phyloP scores from a whole-genome alignment of 2,113 vertebrate species.

The Nibea albiflora region DNA sequence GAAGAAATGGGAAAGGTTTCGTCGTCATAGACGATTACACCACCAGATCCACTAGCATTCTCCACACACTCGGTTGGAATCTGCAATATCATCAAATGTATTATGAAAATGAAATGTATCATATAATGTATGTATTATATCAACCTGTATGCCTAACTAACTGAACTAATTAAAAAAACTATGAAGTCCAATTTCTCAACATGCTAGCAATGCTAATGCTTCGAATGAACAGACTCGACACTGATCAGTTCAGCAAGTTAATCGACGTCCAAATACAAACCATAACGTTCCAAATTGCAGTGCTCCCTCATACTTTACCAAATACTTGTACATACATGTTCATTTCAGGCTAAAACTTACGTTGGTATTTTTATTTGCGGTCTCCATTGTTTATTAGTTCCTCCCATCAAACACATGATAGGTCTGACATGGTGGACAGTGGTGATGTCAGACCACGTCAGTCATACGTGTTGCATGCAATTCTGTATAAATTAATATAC shows the following conservation, averaged over 20 bases:
- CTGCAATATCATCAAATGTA: constrained; percentile 16
- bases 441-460: neutral
- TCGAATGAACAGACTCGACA: neutral
- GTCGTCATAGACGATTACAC: neutral
- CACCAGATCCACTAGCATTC: neutral
- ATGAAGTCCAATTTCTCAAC: neutral
- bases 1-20: neutral
- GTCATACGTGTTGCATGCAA: neutral
- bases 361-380: fast-evolving
- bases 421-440: neutral
- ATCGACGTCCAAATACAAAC: neutral
- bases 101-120: neutral
- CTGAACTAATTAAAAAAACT: neutral
- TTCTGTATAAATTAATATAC: neutral
- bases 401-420: fast-evolving
- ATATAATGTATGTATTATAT: neutral
- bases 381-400: neutral
- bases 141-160: neutral
- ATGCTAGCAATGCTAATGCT: constrained; percentile 15
- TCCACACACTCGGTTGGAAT: constrained; percentile 10
- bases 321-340: neutral
- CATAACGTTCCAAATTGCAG: neutral
- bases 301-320: neutral
- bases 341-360: neutral
- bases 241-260: neutral